Conservation (phyloP, 2,113 vertebrate genomes). For the Petrocephalus zakoni region DNA sequence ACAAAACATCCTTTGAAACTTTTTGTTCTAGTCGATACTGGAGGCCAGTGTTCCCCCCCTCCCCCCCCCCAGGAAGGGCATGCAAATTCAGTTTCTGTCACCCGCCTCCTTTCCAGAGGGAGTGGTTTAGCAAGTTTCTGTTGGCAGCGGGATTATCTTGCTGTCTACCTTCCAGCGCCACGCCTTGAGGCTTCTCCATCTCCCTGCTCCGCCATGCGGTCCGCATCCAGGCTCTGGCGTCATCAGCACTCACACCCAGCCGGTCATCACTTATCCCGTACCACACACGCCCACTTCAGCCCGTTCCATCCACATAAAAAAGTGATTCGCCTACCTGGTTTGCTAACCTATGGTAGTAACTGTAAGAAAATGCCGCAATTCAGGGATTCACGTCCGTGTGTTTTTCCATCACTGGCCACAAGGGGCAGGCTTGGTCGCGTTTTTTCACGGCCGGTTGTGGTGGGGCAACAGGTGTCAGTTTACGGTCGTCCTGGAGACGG, state of each 20-base stretch:
- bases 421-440: neutral
- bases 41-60: neutral
- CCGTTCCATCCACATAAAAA: neutral
- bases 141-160: neutral
- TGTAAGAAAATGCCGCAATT: neutral
- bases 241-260: neutral
- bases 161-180: neutral
- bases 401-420: neutral
- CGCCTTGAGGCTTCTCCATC: neutral
- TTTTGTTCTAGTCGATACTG: constrained; percentile 13
- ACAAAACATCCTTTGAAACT: neutral
- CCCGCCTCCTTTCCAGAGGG: neutral
- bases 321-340: neutral
- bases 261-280: neutral
- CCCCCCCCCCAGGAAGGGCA: neutral
- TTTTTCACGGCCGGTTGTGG: neutral
- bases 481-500: neutral
- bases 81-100: constrained; percentile 25
- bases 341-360: neutral
- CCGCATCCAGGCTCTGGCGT: neutral
- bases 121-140: constrained; percentile 14
- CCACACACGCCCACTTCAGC: neutral
- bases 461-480: neutral
- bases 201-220: neutral
- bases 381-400: neutral